Conservation (phyloP, 2,113 vertebrate genomes). For the Onychorhynchus coronatus region DNA sequence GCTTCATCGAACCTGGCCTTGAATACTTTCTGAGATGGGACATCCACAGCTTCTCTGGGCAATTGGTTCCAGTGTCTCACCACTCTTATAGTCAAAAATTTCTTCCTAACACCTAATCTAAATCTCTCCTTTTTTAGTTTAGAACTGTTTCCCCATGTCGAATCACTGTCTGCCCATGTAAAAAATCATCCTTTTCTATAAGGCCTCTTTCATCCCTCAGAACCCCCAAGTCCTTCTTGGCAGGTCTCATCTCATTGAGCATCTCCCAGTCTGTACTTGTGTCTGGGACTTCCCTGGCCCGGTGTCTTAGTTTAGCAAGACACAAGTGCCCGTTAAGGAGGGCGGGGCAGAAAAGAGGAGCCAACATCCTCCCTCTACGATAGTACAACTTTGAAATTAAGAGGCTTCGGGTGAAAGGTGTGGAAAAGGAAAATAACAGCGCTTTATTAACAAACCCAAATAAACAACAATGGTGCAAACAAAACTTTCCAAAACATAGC, state of each 20-base stretch:
- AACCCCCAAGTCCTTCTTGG: background rate
- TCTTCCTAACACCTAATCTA: background rate
- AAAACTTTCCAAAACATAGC: too few species aligned
- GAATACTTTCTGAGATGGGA: background rate
- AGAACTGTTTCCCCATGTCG: background rate
- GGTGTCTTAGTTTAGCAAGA: too few species aligned
- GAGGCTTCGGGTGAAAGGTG: too few species aligned
- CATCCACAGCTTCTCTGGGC: background rate
- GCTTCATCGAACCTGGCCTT: background rate
- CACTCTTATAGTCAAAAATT: background rate
- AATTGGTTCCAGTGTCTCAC: background rate
- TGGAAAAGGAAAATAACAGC: too few species aligned
- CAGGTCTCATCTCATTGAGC: background rate
- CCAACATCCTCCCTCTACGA: too few species aligned
- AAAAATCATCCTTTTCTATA: background rate
- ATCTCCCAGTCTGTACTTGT: background rate
- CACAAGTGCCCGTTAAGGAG: too few species aligned
- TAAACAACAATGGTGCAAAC: too few species aligned
- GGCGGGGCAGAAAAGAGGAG: too few species aligned
- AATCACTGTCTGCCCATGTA: background rate
- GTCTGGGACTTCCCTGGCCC: accelerated
- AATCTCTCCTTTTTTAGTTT: background rate
- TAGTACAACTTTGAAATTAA: too few species aligned
- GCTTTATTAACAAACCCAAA: too few species aligned
- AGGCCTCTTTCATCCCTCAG: accelerated